Percentiles rank a stretch among this genome's conserved stretches.
Conservation (phyloP, 2,888 invertebrate species). For the Dorcus parallelipipedus region DNA sequence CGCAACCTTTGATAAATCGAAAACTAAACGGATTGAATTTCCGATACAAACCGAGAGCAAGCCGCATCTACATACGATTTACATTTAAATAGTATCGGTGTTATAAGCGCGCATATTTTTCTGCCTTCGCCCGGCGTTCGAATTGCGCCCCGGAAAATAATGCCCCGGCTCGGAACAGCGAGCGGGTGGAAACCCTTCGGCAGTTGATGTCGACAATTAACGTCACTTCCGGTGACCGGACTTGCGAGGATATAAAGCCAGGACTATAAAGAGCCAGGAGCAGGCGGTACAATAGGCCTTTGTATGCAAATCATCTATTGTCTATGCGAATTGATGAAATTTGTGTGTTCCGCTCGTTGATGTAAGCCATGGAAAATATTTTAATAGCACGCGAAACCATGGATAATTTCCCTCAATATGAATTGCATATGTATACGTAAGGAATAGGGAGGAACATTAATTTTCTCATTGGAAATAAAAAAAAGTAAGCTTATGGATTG, state of each 20-base stretch:
- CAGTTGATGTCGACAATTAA: conserved; percentile 21
- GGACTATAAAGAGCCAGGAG: conserved; percentile 26
- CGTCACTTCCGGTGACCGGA: conserved; percentile 28
- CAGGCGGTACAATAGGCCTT: conserved; percentile 36
- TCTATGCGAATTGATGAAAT: conserved; percentile 36
- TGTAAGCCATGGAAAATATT: conserved; percentile 23
- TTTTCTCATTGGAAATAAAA: too few species aligned
- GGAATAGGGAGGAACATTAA: too few species aligned
- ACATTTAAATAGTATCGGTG: conserved; percentile 1
- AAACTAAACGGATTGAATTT: conserved; percentile 1
- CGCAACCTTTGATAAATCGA: conserved; percentile 1
- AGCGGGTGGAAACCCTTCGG: neutral
- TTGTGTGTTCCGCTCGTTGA: conserved; percentile 33
- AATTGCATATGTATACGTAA: too few species aligned
- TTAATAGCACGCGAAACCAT: neutral
- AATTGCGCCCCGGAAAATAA: too few species aligned
- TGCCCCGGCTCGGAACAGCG: too few species aligned
- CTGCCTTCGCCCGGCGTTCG: too few species aligned
- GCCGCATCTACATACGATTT: conserved; percentile 1
- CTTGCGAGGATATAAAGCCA: conserved; percentile 25
- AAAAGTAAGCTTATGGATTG: too few species aligned
- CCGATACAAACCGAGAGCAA: conserved; percentile 1
- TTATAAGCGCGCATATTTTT: neutral
- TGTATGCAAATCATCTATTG: conserved; percentile 38
- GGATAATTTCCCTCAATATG: neutral